These are phyloP conservation scores for Luperina nickerlii DNA, from an alignment of 2,888 invertebrate genomes.

Conservation along the genomic window DNA sequence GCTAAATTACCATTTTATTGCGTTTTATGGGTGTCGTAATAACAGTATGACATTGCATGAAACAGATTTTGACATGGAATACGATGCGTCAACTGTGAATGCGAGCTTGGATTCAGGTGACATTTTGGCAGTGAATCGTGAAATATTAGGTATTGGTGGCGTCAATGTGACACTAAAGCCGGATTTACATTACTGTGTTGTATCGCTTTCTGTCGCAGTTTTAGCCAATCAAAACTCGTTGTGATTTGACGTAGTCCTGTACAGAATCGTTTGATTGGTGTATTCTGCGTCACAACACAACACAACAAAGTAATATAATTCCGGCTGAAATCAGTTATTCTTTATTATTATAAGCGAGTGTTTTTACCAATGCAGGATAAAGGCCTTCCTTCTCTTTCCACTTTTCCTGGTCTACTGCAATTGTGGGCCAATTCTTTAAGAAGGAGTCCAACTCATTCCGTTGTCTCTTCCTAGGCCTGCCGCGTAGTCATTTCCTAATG, in stretches of 20 bases:
- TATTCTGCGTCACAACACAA: no score
- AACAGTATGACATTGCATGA: constrained; percentile 11
- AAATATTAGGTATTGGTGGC: background rate
- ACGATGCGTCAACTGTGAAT: background rate
- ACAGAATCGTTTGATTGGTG: no score
- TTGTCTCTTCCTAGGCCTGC: background rate
- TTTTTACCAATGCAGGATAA: background rate
- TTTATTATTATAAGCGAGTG: background rate
- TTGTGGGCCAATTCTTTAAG: background rate
- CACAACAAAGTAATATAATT: no score
- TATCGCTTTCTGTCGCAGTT: no score
- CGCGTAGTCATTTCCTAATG: background rate
- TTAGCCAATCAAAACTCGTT: no score
- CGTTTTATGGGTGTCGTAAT: constrained; percentile 27
- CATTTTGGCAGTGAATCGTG: background rate
- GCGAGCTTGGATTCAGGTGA: background rate
- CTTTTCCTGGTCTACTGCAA: background rate
- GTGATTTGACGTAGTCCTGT: no score
- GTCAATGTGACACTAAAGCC: no score
- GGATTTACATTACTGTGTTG: no score
- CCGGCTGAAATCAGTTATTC: background rate
- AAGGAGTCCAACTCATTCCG: background rate
- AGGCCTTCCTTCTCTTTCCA: background rate
- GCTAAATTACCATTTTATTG: constrained; percentile 33
- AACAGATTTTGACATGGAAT: constrained; percentile 19